Percentiles rank a stretch among this genome's conserved stretches.
These are phyloP conservation scores for Oscheius myriophilus DNA, from an alignment of 2,888 invertebrate species.

Conservation along the genomic window DNA sequence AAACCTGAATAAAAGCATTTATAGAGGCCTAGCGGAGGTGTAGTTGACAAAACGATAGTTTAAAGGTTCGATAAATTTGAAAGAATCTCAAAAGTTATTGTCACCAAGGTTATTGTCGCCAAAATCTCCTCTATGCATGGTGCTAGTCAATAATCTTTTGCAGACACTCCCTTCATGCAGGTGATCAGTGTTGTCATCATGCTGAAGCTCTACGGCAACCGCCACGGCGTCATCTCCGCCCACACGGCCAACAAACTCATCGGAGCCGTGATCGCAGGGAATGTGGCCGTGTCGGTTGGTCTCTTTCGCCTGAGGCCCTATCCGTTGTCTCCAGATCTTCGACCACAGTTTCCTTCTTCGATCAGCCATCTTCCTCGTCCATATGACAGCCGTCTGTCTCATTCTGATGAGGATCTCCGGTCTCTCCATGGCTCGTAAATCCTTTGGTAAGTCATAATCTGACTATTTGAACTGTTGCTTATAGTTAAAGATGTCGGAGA, in stretches of 20 bases:
- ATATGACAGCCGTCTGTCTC: constrained; percentile 1
- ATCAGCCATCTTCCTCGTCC: not conserved
- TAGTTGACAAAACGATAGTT: too few species aligned
- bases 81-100: too few species aligned
- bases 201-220: constrained; percentile 86
- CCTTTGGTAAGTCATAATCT: not conserved
- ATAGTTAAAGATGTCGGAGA: not conserved
- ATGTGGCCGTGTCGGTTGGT: constrained; percentile 1
- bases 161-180: constrained; percentile 93
- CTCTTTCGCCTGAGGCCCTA: not conserved
- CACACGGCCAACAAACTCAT: not conserved
- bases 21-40: too few species aligned
- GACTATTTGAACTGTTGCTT: not conserved
- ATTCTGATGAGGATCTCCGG: constrained; percentile 65
- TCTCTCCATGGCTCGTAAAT: not conserved
- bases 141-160: constrained; percentile 58
- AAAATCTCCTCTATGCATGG: too few species aligned
- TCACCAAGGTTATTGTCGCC: too few species aligned
- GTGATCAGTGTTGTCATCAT: constrained; percentile 86
- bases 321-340: not conserved
- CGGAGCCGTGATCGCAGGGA: not conserved
- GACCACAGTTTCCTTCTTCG: not conserved
- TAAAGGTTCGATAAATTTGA: too few species aligned
- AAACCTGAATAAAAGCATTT: too few species aligned
- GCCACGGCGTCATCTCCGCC: constrained; percentile 75